Conservation (phyloP, 2,113 vertebrate genomes). For the Phylloscopus trochiloides region DNA sequence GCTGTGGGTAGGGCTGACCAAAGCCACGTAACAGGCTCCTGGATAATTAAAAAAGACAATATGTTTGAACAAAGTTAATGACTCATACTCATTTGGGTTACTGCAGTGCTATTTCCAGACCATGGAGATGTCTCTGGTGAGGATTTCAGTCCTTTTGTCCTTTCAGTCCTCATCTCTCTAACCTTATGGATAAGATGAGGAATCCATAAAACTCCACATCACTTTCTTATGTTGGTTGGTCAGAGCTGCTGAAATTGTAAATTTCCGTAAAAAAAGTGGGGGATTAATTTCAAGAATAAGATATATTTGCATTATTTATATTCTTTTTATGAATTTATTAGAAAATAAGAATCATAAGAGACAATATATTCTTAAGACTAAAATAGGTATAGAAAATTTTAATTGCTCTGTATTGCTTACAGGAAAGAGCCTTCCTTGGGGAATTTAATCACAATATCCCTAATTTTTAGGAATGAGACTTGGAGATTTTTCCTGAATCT, state of each 20-base stretch:
- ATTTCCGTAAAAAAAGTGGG: too few species aligned
- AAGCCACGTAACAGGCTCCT: not conserved
- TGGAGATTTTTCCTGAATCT: not conserved
- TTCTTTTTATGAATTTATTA: not conserved
- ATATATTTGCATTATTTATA: not conserved
- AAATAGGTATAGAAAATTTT: not conserved
- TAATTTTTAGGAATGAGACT: not conserved
- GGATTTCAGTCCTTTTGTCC: not conserved
- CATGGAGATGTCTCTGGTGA: not conserved
- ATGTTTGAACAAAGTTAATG: not conserved
- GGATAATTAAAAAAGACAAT: not conserved
- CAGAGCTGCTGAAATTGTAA: not conserved
- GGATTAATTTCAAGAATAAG: not conserved
- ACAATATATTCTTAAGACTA: not conserved
- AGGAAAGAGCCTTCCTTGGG: not conserved
- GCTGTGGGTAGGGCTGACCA: not conserved
- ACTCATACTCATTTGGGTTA: not conserved
- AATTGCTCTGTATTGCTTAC: not conserved
- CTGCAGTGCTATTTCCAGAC: not conserved
- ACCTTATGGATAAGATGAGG: not conserved
- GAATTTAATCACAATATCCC: not conserved
- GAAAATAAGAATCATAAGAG: not conserved
- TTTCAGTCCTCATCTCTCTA: too few species aligned
- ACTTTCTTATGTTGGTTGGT: not conserved
- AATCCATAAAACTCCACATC: rapidly evolving